Conservation (phyloP, 2,888 invertebrate genomes). For the Dendrolimus houi region DNA sequence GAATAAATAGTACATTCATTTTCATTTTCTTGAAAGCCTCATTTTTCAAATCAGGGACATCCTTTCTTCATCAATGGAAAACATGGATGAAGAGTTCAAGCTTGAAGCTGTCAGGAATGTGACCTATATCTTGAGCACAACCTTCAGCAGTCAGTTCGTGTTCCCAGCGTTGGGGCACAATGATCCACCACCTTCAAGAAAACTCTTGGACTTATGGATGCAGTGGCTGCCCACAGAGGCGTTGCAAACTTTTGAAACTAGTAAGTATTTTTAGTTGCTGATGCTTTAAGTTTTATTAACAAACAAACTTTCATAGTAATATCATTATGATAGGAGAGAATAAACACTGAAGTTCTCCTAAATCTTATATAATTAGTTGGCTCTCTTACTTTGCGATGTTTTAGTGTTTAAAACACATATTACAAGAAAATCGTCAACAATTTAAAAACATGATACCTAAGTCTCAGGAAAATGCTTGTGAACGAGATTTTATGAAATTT, state of each 20-base stretch:
- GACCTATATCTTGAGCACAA: slow-evolving; percentile 86
- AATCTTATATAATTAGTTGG: too few species aligned
- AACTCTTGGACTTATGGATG: slow-evolving; percentile 87
- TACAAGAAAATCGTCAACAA: too few species aligned
- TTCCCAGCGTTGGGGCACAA: slow-evolving; percentile 94
- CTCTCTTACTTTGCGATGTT: too few species aligned
- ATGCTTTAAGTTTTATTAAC: neutral
- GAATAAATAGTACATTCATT: too few species aligned
- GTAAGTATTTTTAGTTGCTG: slow-evolving; percentile 56
- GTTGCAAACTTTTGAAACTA: slow-evolving; percentile 87
- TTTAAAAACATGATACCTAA: too few species aligned
- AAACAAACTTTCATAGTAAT: too few species aligned
- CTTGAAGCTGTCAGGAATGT: slow-evolving; percentile 87
- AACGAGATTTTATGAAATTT: too few species aligned
- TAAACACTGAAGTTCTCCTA: too few species aligned
- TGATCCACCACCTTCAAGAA: slow-evolving; percentile 81
- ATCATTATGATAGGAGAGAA: too few species aligned
- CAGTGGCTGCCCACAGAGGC: slow-evolving; percentile 91
- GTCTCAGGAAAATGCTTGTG: too few species aligned
- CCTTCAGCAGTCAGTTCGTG: slow-evolving; percentile 91
- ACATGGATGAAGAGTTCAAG: slow-evolving; percentile 80
- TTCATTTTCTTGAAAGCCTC: neutral
- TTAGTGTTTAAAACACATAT: too few species aligned
- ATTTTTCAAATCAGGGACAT: slow-evolving; percentile 81
- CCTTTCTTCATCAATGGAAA: slow-evolving; percentile 84